Percentiles rank a stretch among this genome's conserved stretches.
Conservation (phyloP, 1,140 invertebrate genomes). For the Cyclina sinensis region DNA sequence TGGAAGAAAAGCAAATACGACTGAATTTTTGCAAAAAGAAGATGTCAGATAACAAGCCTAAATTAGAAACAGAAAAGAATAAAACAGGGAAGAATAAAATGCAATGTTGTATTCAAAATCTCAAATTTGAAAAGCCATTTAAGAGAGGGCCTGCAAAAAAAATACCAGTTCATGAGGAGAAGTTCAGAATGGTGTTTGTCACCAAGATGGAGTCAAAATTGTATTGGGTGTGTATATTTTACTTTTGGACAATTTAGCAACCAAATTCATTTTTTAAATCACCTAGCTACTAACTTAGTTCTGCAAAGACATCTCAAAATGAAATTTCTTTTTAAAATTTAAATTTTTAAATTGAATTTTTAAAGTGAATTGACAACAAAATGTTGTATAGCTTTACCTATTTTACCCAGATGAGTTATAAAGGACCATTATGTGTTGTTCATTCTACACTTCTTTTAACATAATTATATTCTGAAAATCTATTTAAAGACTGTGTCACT, state of each 20-base stretch:
- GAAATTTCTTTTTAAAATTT: no score
- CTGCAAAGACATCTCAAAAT: no score
- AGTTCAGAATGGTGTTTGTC: background rate
- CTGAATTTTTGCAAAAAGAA: background rate
- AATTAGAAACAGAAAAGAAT: background rate
- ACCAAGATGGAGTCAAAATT: background rate
- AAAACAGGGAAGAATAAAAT: background rate
- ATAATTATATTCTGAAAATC: no score
- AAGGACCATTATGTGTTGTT: no score
- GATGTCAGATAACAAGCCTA: background rate
- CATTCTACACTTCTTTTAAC: no score
- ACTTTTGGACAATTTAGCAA: no score
- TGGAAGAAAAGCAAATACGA: background rate
- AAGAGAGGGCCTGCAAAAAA: background rate
- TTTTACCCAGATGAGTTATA: no score
- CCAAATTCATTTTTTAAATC: no score
- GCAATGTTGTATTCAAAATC: conserved; percentile 1
- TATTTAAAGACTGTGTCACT: conserved; percentile 68
- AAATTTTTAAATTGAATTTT: no score
- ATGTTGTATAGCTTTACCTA: no score
- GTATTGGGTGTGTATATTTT: background rate
- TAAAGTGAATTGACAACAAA: no score
- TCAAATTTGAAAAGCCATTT: background rate
- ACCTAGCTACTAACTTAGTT: no score
- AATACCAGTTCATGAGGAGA: background rate